Conservation (phyloP, 2,888 invertebrate genomes). For the Meta bourneti region DNA sequence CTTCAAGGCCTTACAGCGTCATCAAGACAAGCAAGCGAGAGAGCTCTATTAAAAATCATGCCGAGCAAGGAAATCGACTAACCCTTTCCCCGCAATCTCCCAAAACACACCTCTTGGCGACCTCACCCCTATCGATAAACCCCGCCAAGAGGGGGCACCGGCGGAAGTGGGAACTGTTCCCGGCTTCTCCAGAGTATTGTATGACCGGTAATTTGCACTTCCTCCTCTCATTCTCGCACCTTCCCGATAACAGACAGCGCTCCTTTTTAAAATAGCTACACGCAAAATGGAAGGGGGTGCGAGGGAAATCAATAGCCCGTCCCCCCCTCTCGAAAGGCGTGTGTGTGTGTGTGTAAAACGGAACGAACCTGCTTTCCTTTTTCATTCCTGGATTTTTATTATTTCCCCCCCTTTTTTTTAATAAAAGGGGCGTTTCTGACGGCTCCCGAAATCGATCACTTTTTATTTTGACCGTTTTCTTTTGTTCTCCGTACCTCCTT, state of each 20-base stretch:
- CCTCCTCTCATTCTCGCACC: constrained; percentile 42
- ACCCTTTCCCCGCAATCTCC: not conserved
- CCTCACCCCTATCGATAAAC: not conserved
- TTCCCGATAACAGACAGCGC: constrained; percentile 54
- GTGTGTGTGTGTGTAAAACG: constrained; percentile 34
- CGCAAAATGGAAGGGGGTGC: constrained; percentile 23
- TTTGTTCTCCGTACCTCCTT: constrained; percentile 29
- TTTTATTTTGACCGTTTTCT: constrained; percentile 54
- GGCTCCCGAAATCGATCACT: constrained; percentile 61
- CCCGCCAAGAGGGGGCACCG: constrained; percentile 17
- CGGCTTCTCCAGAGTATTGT: constrained; percentile 58
- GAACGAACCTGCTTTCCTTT: constrained; percentile 31
- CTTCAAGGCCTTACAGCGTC: not conserved
- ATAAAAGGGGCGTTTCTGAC: constrained; percentile 61
- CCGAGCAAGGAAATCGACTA: not conserved
- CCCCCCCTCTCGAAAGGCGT: not conserved
- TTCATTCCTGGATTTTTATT: not conserved
- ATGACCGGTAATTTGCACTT: constrained; percentile 70
- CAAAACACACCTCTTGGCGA: constrained; percentile 1
- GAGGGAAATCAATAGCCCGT: constrained; percentile 58
- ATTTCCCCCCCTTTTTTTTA: constrained; percentile 40
- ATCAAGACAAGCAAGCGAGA: not conserved
- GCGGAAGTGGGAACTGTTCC: not conserved
- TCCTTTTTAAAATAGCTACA: constrained; percentile 60
- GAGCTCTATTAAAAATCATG: not conserved